Evolutionary conservation across 92 coral and sea anemone species (phyloP).

Genomic region (Phenganax stokvisi): DNA sequence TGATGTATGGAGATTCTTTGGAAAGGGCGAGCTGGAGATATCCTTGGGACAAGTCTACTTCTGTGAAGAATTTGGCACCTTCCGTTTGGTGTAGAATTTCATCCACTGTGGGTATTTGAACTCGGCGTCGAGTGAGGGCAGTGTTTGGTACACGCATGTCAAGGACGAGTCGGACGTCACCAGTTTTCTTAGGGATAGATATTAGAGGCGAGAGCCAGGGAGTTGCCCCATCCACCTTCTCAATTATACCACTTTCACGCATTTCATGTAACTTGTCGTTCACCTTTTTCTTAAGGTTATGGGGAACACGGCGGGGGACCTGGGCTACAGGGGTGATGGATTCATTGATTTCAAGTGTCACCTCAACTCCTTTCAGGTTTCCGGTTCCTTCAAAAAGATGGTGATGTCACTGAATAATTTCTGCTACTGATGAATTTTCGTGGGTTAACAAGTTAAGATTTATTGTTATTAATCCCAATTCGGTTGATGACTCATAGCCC

Average conservation of each 20-base stretch:
- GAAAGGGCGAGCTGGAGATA: slow-evolving; percentile 42
- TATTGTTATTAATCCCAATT: too few relatives aligned
- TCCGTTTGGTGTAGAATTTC: slow-evolving; percentile 34
- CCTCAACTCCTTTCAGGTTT: slow-evolving; percentile 43
- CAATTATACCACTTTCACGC: slow-evolving; percentile 33
- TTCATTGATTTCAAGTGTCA: slow-evolving; percentile 44
- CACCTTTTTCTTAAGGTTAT: slow-evolving; percentile 43
- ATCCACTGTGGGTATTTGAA: too few relatives aligned
- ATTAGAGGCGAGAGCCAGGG: slow-evolving; percentile 17
- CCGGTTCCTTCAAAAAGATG: slow-evolving; percentile 35
- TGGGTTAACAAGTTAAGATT: too few relatives aligned
- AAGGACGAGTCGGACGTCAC: too few relatives aligned
- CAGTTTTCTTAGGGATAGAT: too few relatives aligned
- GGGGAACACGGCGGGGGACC: slow-evolving; percentile 34
- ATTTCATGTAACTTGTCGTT: slow-evolving; percentile 42
- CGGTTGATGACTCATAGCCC: too few relatives aligned
- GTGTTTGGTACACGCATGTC: too few relatives aligned
- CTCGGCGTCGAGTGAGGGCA: too few relatives aligned
- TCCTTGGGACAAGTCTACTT: slow-evolving; percentile 44
- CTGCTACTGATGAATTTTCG: background rate
- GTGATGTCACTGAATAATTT: slow-evolving; percentile 32
- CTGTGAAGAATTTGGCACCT: slow-evolving; percentile 44
- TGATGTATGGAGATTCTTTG: background rate
- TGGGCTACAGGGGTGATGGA: slow-evolving; percentile 44
- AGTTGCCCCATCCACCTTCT: slow-evolving; percentile 30